These are phyloP conservation scores for Antheraea mylitta DNA, from an alignment of 1,140 invertebrate species.

Conservation along the genomic window DNA sequence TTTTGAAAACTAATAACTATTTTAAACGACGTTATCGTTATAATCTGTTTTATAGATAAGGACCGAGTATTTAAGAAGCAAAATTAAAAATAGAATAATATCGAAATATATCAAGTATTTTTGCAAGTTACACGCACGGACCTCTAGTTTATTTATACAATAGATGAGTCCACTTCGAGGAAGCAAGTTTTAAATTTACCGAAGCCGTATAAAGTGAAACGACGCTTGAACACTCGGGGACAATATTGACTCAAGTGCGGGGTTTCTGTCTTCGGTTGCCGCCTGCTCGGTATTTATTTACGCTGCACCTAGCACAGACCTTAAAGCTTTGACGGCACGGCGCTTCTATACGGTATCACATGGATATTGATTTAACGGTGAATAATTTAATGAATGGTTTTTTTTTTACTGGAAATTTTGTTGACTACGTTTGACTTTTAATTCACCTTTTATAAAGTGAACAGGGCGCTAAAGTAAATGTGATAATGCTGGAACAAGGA, in stretches of 20 bases:
- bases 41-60: too few relatives aligned
- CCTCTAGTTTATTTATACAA: background rate
- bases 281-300: slow-evolving; percentile 40
- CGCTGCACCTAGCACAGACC: slow-evolving; percentile 25
- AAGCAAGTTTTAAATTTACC: slow-evolving; percentile 22
- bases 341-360: slow-evolving; percentile 21
- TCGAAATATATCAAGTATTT: background rate
- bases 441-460: too few relatives aligned
- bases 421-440: background rate
- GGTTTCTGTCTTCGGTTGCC: slow-evolving; percentile 39
- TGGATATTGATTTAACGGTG: slow-evolving; percentile 26
- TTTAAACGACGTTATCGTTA: too few relatives aligned
- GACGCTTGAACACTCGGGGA: slow-evolving; percentile 20
- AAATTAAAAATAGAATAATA: too few relatives aligned
- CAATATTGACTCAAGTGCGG: slow-evolving; percentile 65
- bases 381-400: background rate
- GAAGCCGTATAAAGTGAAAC: slow-evolving; percentile 49
- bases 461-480: too few relatives aligned
- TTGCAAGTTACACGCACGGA: background rate
- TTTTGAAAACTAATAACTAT: too few relatives aligned
- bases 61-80: too few relatives aligned
- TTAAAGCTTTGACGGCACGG: slow-evolving; percentile 28
- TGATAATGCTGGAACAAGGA: too few relatives aligned
- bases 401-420: background rate
- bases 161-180: background rate